phyloP scores from a whole-genome alignment of 2,888 invertebrate genomes.

The Ectropis crepuscularia region DNA sequence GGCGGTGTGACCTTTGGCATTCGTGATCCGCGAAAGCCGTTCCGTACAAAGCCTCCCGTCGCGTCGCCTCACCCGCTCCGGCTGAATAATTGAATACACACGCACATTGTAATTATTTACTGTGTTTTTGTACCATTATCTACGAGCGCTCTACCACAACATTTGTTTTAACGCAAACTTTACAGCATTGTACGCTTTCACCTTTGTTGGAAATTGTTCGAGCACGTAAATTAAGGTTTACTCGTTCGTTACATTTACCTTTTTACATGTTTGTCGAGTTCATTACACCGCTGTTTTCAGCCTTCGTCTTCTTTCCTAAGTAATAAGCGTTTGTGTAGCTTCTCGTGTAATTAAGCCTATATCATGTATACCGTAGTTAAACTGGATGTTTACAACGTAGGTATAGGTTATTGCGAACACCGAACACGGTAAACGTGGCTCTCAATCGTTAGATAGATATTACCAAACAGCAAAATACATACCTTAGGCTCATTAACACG shows the following conservation, averaged over 20 bases:
- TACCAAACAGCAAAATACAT: too few species aligned
- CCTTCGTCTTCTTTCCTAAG: neutral
- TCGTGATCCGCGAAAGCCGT: conserved; percentile 49
- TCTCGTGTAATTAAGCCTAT: neutral
- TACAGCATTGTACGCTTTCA: conserved; percentile 29
- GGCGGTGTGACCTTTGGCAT: conserved; percentile 61
- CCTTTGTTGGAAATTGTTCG: conserved; percentile 32
- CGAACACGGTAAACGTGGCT: too few species aligned
- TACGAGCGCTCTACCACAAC: conserved; percentile 42
- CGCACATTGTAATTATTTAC: conserved; percentile 41
- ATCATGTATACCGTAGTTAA: too few species aligned
- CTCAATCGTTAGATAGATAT: too few species aligned
- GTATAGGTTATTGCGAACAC: too few species aligned
- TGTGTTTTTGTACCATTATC: conserved; percentile 46
- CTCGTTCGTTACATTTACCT: conserved; percentile 19
- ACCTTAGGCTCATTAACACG: too few species aligned
- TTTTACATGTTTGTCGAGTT: conserved; percentile 13
- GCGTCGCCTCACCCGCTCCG: conserved; percentile 27
- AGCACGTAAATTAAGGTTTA: conserved; percentile 27
- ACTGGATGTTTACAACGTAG: too few species aligned
- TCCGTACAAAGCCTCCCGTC: conserved; percentile 47
- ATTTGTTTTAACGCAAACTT: conserved; percentile 41
- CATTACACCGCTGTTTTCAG: conserved; percentile 7
- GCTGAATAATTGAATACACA: conserved; percentile 58
- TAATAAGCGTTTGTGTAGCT: neutral